Evolutionary conservation across 2,888 invertebrate genomes (phyloP).

Genomic region (Serripes groenlandicus): DNA sequence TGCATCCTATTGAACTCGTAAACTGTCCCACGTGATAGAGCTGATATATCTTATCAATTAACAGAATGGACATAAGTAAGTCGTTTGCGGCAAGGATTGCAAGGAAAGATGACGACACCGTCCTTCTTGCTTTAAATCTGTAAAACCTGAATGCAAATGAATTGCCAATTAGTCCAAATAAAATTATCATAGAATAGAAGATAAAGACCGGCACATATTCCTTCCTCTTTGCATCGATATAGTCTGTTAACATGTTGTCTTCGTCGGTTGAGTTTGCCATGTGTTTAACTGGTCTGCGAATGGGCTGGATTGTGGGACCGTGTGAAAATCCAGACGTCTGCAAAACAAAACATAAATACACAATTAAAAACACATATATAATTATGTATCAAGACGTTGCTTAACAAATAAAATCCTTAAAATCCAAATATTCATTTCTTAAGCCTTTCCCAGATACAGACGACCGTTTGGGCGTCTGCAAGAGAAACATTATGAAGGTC

Average conservation of each 20-base stretch:
- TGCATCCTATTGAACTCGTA: neutral
- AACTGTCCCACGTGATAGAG: slow-evolving; percentile 7
- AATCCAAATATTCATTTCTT: no score
- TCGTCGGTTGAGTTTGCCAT: neutral
- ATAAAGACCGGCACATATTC: slow-evolving; percentile 11
- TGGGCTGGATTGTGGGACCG: no score
- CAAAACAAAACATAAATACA: no score
- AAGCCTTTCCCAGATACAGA: no score
- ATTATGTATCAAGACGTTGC: no score
- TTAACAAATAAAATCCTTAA: no score
- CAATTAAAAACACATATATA: no score
- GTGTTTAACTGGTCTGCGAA: no score
- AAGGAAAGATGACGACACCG: slow-evolving; percentile 7
- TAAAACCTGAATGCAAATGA: slow-evolving; percentile 7
- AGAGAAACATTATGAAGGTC: no score
- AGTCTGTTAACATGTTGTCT: neutral
- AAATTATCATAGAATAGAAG: neutral
- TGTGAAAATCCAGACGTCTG: no score
- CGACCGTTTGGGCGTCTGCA: no score
- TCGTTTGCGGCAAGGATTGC: slow-evolving; percentile 7
- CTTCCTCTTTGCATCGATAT: neutral
- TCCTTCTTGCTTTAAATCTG: neutral
- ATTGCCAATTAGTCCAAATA: slow-evolving; percentile 6
- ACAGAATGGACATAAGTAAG: slow-evolving; percentile 1
- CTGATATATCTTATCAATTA: slow-evolving; percentile 9